Base-by-base conservation (phyloP, 64 coral and sea anemone species). In the Exaiptasia diaphana region DNA sequence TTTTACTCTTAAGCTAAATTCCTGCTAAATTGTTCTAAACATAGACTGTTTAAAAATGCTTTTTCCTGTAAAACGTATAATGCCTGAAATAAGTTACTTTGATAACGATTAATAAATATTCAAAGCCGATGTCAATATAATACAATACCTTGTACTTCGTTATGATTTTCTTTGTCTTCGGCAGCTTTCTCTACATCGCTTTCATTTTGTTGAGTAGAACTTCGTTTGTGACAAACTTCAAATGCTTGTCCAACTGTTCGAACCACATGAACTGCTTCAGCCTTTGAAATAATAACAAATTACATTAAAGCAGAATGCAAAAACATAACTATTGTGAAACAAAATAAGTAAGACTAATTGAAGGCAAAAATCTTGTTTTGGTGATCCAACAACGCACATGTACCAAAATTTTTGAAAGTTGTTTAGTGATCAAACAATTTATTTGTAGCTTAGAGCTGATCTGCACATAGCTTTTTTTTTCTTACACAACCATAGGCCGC, bases 181-280 rank as follows among this genome's bases (percentile, higher is more conserved):
- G 36, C 73, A 53, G 41, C 28, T 10, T 76, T 24, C 11, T 68
- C 22, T 5, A n/a, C 18, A 20, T 49, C 37, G 1, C 28, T 36
- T 67, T 82, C 20, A 18, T 28, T 25, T 42, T 42, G 22, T 53
- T 91, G 59, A 52, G 30, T 59, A 18, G 82, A 49, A 11, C 41
- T 69, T 71, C 65, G 50, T 83, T 70, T 75, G 15, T 91, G 89
- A 59, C 89, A 91, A 41, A 91, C 89, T 64, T 91, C 89, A 83
- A 91, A 91, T 58, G 89, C 89, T 68, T 91, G 89, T 11, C 89
- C 89, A 14, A 91, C 67, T 20, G 89, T 91, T 22, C 89, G 75
- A 28, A 91, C 89, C 22, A 91, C 52, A 61, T 78, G 81, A 23
- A 91, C 41, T 40, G 89, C 89, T 50, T 91, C 73, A 33, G 73